Percentiles rank a stretch among this genome's conserved stretches.
phyloP scores from a whole-genome alignment of 30 jellyfish, hydroid and myxozoan species.

The Hydractinia symbiolongicarpus region DNA sequence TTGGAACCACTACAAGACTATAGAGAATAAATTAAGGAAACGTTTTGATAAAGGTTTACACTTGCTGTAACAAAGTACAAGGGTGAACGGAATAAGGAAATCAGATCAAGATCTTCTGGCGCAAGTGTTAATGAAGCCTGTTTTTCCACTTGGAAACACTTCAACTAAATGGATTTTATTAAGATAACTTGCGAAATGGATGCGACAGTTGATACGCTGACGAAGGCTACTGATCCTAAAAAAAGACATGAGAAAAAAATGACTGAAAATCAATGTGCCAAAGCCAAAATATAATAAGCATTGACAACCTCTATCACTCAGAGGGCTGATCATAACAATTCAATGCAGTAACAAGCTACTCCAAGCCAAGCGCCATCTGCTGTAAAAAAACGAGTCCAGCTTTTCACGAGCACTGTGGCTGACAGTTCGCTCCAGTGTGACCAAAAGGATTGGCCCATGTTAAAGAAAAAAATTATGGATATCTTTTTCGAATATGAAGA shows the following conservation, averaged over 20 bases:
- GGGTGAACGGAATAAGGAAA: background rate
- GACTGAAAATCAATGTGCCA: background rate
- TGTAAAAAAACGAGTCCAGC: background rate
- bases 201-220: background rate
- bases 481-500: constrained; percentile 10
- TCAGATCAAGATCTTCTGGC: background rate
- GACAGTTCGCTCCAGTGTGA: constrained; percentile 10
- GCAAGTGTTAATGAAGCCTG: too few relatives aligned
- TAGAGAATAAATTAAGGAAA: background rate
- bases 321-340: background rate
- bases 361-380: background rate
- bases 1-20: background rate
- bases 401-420: constrained; percentile 8
- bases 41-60: accelerated
- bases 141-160: background rate
- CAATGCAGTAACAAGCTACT: too few relatives aligned
- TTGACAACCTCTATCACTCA: background rate
- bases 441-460: background rate
- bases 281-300: background rate
- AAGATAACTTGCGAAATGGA: constrained; percentile 11
- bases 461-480: constrained; percentile 12
- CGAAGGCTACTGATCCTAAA: background rate
- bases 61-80: background rate
- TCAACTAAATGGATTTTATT: background rate
- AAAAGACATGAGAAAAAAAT: background rate